Conservation (phyloP, 1,140 invertebrate species). For the Drosophila arawakana region DNA sequence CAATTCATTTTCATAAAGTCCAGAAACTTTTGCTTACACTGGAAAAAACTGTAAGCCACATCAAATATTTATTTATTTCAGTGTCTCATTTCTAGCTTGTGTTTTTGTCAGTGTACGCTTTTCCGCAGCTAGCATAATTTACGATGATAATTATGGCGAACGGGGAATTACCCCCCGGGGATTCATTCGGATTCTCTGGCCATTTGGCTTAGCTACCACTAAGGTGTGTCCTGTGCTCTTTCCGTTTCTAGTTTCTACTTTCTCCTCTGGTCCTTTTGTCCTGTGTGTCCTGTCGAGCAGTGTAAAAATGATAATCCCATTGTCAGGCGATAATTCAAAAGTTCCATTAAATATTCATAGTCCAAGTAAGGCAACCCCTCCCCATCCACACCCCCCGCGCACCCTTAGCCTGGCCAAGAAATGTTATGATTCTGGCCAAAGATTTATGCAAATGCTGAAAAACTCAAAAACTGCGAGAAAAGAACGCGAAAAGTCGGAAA, state of each 20-base stretch:
- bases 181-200: slow-evolving; percentile 19
- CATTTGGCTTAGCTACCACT: slow-evolving; percentile 35
- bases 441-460: slow-evolving; percentile 55
- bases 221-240: slow-evolving; percentile 13
- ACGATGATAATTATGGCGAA: slow-evolving; percentile 81
- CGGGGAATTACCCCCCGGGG: slow-evolving; percentile 80
- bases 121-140: slow-evolving; percentile 62
- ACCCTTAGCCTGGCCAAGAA: slow-evolving; percentile 30
- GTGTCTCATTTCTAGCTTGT: too few relatives aligned
- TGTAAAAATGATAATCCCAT: slow-evolving; percentile 84
- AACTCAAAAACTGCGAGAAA: slow-evolving; percentile 31
- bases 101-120: not conserved
- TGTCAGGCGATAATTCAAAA: slow-evolving; percentile 84
- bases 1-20: slow-evolving; percentile 83
- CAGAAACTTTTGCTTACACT: slow-evolving; percentile 47
- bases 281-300: slow-evolving; percentile 47
- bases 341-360: slow-evolving; percentile 42
- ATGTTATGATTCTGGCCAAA: slow-evolving; percentile 38
- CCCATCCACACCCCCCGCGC: not conserved
- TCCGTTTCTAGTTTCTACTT: not conserved
- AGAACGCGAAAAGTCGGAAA: slow-evolving; percentile 26
- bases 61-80: too few relatives aligned
- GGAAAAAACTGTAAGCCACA: too few relatives aligned
- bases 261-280: slow-evolving; percentile 14
- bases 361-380: not conserved